Evolutionary conservation across 2,888 invertebrate genomes (phyloP).

Genomic region (Rhamnusium bicolor): DNA sequence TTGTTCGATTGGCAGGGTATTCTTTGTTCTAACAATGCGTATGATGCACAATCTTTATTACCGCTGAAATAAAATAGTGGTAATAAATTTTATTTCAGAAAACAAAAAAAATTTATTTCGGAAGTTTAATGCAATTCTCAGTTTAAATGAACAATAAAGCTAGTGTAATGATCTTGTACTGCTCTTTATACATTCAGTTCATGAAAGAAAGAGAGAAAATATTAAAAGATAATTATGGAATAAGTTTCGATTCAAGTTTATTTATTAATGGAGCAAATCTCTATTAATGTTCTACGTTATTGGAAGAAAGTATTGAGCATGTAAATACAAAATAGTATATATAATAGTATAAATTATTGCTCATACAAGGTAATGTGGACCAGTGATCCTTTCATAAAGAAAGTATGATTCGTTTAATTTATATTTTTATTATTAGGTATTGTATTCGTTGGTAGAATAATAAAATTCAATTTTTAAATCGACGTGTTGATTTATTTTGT

Average conservation of each 20-base stretch:
- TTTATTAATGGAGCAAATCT: not conserved
- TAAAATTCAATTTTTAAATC: too few species aligned
- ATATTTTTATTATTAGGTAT: too few species aligned
- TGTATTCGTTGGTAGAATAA: too few species aligned
- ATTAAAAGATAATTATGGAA: not conserved
- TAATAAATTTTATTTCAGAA: constrained; percentile 24
- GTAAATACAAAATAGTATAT: not conserved
- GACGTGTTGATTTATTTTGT: too few species aligned
- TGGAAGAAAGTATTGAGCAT: not conserved
- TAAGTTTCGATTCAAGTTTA: not conserved
- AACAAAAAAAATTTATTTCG: constrained; percentile 11
- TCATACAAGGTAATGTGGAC: too few species aligned
- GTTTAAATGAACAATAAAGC: constrained; percentile 28
- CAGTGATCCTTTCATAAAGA: too few species aligned
- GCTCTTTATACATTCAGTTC: not conserved
- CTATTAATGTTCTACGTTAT: not conserved
- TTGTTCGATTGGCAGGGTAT: constrained; percentile 9
- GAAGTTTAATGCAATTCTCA: constrained; percentile 27
- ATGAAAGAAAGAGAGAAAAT: not conserved
- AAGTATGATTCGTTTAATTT: too few species aligned
- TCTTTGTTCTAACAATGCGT: constrained; percentile 28
- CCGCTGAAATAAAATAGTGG: constrained; percentile 20
- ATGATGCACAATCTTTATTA: constrained; percentile 28
- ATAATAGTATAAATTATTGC: too few species aligned
- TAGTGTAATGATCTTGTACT: constrained; percentile 16